phyloP scores from a whole-genome alignment of 1,140 invertebrate genomes.

The Aphidius ervi region DNA sequence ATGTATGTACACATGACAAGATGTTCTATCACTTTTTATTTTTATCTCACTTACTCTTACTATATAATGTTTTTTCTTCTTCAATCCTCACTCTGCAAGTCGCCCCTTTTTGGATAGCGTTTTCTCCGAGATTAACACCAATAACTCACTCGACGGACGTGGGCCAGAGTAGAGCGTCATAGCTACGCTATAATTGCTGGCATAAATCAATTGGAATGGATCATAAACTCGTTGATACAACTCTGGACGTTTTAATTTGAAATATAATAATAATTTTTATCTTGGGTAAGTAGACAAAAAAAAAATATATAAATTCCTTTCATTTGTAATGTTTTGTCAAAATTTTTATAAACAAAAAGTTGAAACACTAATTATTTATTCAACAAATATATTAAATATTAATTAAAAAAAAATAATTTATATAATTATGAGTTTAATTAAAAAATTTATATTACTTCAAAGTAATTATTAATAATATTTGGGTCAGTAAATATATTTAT shows the following conservation, averaged over 20 bases:
- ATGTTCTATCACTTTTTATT: not conserved
- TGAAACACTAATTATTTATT: too few species aligned
- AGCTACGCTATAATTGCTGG: slow-evolving; percentile 53
- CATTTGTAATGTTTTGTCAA: too few species aligned
- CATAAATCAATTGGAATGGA: slow-evolving; percentile 54
- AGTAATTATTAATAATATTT: too few species aligned
- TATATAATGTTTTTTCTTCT: slow-evolving; percentile 2
- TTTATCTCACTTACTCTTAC: slow-evolving; percentile 1
- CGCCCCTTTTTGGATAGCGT: slow-evolving; percentile 22
- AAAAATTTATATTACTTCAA: too few species aligned
- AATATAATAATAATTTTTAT: not conserved
- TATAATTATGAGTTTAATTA: too few species aligned
- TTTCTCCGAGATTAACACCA: slow-evolving; percentile 48
- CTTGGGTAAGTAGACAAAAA: too few species aligned
- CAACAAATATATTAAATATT: too few species aligned
- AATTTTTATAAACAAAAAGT: too few species aligned
- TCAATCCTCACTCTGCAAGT: slow-evolving; percentile 1
- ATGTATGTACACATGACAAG: slow-evolving; percentile 15
- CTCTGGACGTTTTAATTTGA: slow-evolving; percentile 3
- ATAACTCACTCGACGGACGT: slow-evolving; percentile 50
- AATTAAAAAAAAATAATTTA: too few species aligned
- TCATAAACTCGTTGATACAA: slow-evolving; percentile 48
- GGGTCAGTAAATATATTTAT: too few species aligned
- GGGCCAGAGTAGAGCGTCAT: slow-evolving; percentile 39
- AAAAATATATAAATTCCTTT: too few species aligned